Evolutionary conservation across 2,797 vertebrate species (phyloP), one percentile per base, ranked within the genome.

Genomic region (Coreius guichenoti): DNA sequence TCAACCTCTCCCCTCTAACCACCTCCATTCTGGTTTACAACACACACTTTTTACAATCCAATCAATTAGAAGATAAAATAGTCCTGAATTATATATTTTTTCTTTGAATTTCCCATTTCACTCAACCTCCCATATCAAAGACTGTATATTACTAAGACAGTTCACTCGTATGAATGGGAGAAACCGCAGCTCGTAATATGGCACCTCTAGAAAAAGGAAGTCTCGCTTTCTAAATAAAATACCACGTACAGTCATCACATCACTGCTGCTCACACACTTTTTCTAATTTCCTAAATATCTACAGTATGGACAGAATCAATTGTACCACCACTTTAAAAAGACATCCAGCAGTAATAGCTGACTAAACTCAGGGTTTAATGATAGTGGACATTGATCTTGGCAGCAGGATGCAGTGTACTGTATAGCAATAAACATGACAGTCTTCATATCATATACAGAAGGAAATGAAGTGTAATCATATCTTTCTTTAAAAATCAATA

Each of bases 291-390:
- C 7, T 36, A 36, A 33, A 36, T 36, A 29, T 29, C 61, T 65
- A 76, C 19, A 56, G 3, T 36, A n/a, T n/a, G 2, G n/a, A 43
- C 8, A 26, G 16, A 36, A 76, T 39, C 13, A 76, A n/a, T 36
- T 56, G 74, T 26, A 61, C 8, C 36, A 78, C 54, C 51, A 26
- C 51, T 43, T 31, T 2, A 74, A 29, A 74, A 65, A 31, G 8
- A 61, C 17, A 23, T 65, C 17, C 26, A 65, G 16, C 39, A 82
- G 33, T 61, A 11, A 89, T 83, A 88, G 90, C 90, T 91, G 90
- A 91, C 89, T 89, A 90, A 88, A n/a, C 89, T 81, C 88, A 90
- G 88, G 86, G 86, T 77, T 61, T 49, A 49, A 91, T 90, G 90
- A 89, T 89, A 91, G 86, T 86, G 75, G 82, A 91, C 85, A 73